Evolutionary conservation across 2,888 invertebrate genomes (phyloP).

Genomic region (Idaea biselata): DNA sequence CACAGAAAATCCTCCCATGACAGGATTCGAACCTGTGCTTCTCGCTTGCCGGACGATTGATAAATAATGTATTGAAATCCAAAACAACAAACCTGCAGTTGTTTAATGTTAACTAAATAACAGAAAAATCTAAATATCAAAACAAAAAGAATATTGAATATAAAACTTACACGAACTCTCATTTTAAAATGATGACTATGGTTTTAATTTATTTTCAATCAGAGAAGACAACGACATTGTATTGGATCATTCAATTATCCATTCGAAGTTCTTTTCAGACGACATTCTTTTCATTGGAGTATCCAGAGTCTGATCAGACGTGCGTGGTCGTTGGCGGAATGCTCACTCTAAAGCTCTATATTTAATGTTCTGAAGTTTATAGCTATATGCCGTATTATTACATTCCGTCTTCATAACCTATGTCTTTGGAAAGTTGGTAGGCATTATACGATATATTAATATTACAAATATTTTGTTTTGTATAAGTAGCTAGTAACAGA

Average conservation of each 20-base stretch:
- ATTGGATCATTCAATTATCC: constrained; percentile 17
- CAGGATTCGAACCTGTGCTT: too few relatives aligned
- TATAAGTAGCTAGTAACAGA: neutral
- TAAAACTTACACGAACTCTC: neutral
- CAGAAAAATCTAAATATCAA: neutral
- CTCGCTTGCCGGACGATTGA: too few relatives aligned
- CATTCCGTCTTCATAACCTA: neutral
- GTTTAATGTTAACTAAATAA: too few relatives aligned
- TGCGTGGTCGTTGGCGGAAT: constrained; percentile 11
- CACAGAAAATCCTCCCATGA: too few relatives aligned
- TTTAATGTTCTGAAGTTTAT: neutral
- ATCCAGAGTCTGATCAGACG: constrained; percentile 36
- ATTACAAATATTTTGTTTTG: neutral
- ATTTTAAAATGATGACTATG: neutral
- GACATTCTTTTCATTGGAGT: constrained; percentile 43
- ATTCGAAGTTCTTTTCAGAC: constrained; percentile 18
- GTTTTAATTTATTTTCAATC: neutral
- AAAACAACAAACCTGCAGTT: too few relatives aligned
- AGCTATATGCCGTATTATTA: neutral
- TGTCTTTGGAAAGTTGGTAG: neutral
- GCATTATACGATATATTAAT: neutral
- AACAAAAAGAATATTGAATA: neutral
- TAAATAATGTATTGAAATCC: too few relatives aligned
- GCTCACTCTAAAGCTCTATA: neutral
- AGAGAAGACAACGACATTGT: constrained; percentile 1